Conservation (phyloP, 2,113 vertebrate genomes). For the Ramphastos sulfuratus region DNA sequence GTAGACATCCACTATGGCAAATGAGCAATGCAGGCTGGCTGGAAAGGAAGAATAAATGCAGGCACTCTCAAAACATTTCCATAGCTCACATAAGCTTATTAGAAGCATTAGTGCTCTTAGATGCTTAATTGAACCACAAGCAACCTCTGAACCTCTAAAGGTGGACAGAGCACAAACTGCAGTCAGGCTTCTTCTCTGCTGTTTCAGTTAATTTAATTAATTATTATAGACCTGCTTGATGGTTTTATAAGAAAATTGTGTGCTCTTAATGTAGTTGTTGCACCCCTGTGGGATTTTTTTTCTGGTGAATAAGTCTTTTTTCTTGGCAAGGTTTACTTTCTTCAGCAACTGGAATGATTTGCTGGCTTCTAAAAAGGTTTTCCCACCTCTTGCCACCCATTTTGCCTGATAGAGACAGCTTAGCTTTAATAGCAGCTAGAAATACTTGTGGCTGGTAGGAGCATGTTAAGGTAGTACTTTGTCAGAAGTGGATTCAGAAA, state of each 20-base stretch:
- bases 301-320: slow-evolving; percentile 11
- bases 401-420: background rate
- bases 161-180: background rate
- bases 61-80: background rate
- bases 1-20: background rate
- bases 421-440: background rate
- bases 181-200: background rate
- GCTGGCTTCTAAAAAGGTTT: background rate
- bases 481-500: background rate
- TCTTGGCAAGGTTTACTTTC: slow-evolving; percentile 13
- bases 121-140: slow-evolving; percentile 4
- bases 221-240: slow-evolving; percentile 30
- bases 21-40: background rate
- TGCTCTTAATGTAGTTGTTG: background rate
- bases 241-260: slow-evolving; percentile 35
- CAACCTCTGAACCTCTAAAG: background rate
- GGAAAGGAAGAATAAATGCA: background rate
- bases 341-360: background rate
- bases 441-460: background rate
- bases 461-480: background rate
- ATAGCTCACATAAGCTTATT: background rate
- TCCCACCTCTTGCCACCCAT: background rate
- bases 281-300: background rate
- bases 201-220: slow-evolving; percentile 7
- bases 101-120: background rate